Evolutionary conservation across 2,797 vertebrate genomes (phyloP).

Genomic region (Mormyrops attenuatus): DNA sequence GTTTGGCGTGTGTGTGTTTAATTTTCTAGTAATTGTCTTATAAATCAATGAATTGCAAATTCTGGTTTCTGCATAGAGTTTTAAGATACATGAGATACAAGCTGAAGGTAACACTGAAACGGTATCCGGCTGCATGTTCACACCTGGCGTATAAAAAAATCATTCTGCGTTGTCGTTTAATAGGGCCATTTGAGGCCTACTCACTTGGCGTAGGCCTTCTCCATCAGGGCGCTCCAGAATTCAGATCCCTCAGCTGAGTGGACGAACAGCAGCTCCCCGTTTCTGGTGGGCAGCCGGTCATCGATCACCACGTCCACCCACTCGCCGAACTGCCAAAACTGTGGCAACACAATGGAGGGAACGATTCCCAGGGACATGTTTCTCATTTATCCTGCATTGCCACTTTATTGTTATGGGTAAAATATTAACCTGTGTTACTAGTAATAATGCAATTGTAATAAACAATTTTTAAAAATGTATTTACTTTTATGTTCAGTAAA

Average conservation of each 20-base stretch:
- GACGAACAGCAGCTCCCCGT: constrained; percentile 75
- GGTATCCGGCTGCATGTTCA: background rate
- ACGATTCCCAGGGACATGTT: background rate
- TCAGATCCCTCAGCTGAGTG: constrained; percentile 67
- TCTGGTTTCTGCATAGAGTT: background rate
- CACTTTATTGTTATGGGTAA: background rate
- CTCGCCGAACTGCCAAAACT: background rate
- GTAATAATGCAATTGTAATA: background rate
- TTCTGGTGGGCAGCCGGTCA: constrained; percentile 57
- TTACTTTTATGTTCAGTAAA: background rate
- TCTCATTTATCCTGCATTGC: background rate
- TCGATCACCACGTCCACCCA: constrained; percentile 63
- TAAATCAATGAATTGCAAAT: background rate
- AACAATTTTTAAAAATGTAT: background rate
- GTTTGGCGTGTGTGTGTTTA: background rate
- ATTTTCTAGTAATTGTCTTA: background rate
- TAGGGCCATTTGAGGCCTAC: constrained; percentile 22
- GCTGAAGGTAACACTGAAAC: background rate
- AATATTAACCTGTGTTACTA: background rate
- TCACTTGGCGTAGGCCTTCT: constrained; percentile 85
- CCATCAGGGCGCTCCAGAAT: constrained; percentile 82
- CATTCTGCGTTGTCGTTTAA: background rate
- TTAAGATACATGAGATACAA: background rate
- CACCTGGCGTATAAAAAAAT: background rate
- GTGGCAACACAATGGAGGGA: constrained; percentile 71